Evolutionary conservation across 2,797 vertebrate species (phyloP).

Genomic region (Saxicola maurus): DNA sequence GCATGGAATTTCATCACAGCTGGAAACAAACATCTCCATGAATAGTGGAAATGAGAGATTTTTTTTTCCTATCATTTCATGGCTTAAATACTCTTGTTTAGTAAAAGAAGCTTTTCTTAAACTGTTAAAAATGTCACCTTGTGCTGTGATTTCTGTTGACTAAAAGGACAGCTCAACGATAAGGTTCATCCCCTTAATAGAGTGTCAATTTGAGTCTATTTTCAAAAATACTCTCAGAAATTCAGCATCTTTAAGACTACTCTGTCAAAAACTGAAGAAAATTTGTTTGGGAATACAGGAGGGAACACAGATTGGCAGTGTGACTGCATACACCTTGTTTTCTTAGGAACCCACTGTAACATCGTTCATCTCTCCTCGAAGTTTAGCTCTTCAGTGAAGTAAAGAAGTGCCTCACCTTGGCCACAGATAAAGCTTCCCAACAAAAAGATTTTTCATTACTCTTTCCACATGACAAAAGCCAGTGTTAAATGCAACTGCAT

Average conservation of each 20-base stretch:
- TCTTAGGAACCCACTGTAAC: neutral
- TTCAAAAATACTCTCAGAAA: neutral
- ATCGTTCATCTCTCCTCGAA: neutral
- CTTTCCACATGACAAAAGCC: constrained; percentile 97
- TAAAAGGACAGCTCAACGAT: neutral
- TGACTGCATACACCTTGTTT: neutral
- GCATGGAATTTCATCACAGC: neutral
- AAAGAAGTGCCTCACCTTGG: constrained; percentile 79
- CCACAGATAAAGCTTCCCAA: constrained; percentile 95
- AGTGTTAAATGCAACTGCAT: constrained; percentile 85
- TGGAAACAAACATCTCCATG: neutral
- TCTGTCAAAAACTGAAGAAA: neutral
- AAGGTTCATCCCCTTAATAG: neutral
- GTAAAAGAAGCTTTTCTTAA: neutral
- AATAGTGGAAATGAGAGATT: neutral
- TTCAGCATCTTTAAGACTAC: neutral
- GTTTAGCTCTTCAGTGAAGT: neutral
- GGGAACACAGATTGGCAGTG: neutral
- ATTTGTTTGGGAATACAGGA: neutral
- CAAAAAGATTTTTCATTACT: constrained; percentile 96
- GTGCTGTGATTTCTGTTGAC: neutral
- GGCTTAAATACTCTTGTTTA: neutral
- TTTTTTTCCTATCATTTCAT: neutral
- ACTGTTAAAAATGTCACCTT: neutral
- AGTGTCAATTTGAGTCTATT: neutral